A percentile compares a stretch with the other conserved stretches of the same genome.
Conservation (phyloP, 2,888 invertebrate genomes). For the Xiphydria camelus region DNA sequence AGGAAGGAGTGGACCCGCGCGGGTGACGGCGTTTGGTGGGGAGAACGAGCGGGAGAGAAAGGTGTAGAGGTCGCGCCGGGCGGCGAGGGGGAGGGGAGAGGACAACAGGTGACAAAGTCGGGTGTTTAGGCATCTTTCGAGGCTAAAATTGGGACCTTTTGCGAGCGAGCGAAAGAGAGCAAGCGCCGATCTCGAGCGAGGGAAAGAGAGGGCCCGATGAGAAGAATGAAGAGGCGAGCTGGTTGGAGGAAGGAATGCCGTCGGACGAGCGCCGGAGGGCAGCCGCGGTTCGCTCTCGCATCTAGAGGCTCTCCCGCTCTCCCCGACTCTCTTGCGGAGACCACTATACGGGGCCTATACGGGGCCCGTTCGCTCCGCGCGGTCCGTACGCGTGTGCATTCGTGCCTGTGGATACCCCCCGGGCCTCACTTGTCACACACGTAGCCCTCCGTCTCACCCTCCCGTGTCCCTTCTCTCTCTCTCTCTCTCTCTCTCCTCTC, state of each 20-base stretch:
- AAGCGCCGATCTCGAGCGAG: conserved; percentile 3
- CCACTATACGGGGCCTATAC: conserved; percentile 15
- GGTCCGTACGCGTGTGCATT: conserved; percentile 1
- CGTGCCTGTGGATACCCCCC: conserved; percentile 27
- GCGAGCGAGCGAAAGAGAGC: conserved; percentile 16
- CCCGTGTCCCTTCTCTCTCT: conserved; percentile 6
- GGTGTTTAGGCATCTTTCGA: conserved; percentile 37
- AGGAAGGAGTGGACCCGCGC: conserved; percentile 7
- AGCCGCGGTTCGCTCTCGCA: conserved; percentile 35
- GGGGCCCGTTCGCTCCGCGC: background rate
- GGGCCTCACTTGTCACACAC: conserved; percentile 46
- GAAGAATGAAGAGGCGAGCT: conserved; percentile 43
- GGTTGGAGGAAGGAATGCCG: conserved; percentile 55
- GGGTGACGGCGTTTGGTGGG: background rate
- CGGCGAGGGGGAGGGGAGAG: conserved; percentile 15
- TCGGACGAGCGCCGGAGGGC: conserved; percentile 57
- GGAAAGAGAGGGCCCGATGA: conserved; percentile 32
- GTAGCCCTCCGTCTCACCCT: conserved; percentile 18
- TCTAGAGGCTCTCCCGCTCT: conserved; percentile 28
- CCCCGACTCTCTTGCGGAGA: conserved; percentile 26
- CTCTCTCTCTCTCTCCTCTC: background rate
- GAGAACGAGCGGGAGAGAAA: conserved; percentile 1
- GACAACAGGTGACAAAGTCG: conserved; percentile 48
- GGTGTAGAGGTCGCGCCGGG: conserved; percentile 8
- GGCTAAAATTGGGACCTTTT: conserved; percentile 38